Evolutionary conservation across 2,888 invertebrate species (phyloP).

Genomic region (Hirtodrosophila trivittata): DNA sequence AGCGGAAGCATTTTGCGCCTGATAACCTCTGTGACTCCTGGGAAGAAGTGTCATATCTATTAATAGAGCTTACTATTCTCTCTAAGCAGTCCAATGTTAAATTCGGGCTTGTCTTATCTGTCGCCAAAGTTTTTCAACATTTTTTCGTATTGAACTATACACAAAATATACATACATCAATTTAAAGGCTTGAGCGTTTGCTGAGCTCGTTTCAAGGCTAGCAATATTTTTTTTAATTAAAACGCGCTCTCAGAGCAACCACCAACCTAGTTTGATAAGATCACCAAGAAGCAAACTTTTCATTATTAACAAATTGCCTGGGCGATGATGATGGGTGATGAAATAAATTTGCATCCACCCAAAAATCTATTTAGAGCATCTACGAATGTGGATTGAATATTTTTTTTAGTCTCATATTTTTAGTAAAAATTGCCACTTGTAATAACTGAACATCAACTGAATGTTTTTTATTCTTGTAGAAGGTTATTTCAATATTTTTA

Average conservation of each 20-base stretch:
- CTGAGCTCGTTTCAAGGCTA: slow-evolving; percentile 69
- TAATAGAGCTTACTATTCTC: slow-evolving; percentile 45
- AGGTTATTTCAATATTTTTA: too few relatives aligned
- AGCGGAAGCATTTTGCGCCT: slow-evolving; percentile 49
- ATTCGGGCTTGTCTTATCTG: slow-evolving; percentile 47
- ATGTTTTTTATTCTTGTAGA: too few relatives aligned
- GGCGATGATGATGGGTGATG: too few relatives aligned
- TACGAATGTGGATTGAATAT: slow-evolving; percentile 31
- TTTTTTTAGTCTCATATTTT: not conserved
- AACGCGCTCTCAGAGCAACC: slow-evolving; percentile 31
- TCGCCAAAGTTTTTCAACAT: slow-evolving; percentile 32
- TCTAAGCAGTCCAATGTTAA: slow-evolving; percentile 32
- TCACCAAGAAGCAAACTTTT: slow-evolving; percentile 52
- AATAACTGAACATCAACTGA: too few relatives aligned
- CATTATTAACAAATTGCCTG: slow-evolving; percentile 47
- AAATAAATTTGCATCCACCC: slow-evolving; percentile 70
- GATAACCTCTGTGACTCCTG: slow-evolving; percentile 49
- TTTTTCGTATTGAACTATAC: slow-evolving; percentile 41
- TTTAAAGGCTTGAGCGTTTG: slow-evolving; percentile 46
- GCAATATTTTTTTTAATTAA: slow-evolving; percentile 69
- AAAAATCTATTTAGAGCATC: slow-evolving; percentile 73
- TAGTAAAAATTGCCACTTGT: slow-evolving; percentile 3
- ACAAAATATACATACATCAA: slow-evolving; percentile 1
- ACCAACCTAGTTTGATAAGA: slow-evolving; percentile 69
- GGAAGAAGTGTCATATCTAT: slow-evolving; percentile 68